Conservation (phyloP, 2,888 invertebrate species). For the Lycophotia porphyrea region DNA sequence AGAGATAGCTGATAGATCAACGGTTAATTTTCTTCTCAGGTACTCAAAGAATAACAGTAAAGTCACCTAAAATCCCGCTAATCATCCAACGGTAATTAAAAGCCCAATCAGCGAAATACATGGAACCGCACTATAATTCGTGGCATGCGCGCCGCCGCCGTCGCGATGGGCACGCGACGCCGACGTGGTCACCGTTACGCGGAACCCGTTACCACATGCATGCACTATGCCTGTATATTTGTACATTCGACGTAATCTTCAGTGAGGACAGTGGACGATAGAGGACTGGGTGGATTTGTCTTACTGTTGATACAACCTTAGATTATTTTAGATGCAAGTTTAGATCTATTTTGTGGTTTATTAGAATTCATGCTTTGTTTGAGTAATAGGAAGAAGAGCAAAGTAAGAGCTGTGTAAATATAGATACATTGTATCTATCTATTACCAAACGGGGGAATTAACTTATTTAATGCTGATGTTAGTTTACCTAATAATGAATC, state of each 20-base stretch:
- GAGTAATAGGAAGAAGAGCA: not conserved
- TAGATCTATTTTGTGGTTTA: not conserved
- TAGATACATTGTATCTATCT: not conserved
- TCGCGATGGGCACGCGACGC: slow-evolving; percentile 53
- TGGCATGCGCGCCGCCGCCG: slow-evolving; percentile 36
- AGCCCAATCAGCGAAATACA: slow-evolving; percentile 27
- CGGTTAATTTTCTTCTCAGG: not conserved
- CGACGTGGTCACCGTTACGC: slow-evolving; percentile 62
- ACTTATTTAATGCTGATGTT: not conserved
- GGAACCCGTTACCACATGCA: slow-evolving; percentile 61
- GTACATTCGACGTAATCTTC: slow-evolving; percentile 31
- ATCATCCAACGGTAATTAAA: slow-evolving; percentile 35
- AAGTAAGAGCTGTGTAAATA: not conserved
- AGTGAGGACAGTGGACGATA: slow-evolving; percentile 1
- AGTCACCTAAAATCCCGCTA: slow-evolving; percentile 6
- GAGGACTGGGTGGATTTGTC: not conserved
- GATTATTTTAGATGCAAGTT: not conserved
- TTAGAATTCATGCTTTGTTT: not conserved
- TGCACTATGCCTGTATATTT: slow-evolving; percentile 25
- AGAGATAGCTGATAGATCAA: not conserved
- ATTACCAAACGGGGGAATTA: not conserved
- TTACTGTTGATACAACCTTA: not conserved
- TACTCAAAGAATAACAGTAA: slow-evolving; percentile 1
- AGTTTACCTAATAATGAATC: not conserved
- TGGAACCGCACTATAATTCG: slow-evolving; percentile 50